Evolutionary conservation across 2,797 vertebrate species (phyloP).

Genomic region (Limnodromus scolopaceus): DNA sequence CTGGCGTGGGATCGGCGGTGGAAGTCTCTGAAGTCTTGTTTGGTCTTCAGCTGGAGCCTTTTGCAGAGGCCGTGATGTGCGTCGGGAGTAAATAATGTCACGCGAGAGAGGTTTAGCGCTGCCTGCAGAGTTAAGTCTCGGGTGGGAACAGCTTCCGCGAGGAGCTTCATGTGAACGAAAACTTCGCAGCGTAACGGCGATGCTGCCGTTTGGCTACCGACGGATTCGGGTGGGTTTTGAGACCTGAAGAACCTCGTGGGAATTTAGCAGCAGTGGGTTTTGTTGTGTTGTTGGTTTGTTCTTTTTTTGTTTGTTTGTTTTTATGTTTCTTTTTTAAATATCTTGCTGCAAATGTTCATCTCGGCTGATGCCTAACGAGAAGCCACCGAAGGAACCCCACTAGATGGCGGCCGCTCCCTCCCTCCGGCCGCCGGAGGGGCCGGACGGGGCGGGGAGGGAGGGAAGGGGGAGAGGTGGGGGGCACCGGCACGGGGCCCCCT

Average conservation of each 20-base stretch:
- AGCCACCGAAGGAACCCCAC: not conserved
- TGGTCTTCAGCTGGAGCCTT: not conserved
- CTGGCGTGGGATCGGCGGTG: not conserved
- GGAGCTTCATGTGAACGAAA: not conserved
- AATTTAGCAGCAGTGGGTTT: no score
- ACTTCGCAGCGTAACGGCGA: fast-evolving
- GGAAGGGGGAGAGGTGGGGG: not conserved
- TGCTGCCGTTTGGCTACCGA: fast-evolving
- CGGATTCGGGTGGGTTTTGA: no score
- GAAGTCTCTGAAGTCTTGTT: not conserved
- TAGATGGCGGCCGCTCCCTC: constrained; percentile 63
- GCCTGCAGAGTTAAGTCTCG: not conserved
- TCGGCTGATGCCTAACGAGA: not conserved
- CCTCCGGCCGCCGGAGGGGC: not conserved
- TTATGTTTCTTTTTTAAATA: no score
- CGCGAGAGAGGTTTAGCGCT: not conserved
- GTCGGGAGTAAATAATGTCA: not conserved
- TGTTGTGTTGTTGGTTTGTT: no score
- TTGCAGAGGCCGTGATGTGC: not conserved
- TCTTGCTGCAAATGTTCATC: not conserved
- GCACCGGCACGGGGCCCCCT: not conserved
- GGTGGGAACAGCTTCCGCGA: not conserved
- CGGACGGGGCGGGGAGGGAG: not conserved
- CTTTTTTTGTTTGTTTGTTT: not conserved
- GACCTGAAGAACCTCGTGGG: not conserved